Evolutionary conservation across 2,797 vertebrate genomes (phyloP), one percentile per base, ranked within the genome.

Genomic region (Anguilla pacifica): DNA sequence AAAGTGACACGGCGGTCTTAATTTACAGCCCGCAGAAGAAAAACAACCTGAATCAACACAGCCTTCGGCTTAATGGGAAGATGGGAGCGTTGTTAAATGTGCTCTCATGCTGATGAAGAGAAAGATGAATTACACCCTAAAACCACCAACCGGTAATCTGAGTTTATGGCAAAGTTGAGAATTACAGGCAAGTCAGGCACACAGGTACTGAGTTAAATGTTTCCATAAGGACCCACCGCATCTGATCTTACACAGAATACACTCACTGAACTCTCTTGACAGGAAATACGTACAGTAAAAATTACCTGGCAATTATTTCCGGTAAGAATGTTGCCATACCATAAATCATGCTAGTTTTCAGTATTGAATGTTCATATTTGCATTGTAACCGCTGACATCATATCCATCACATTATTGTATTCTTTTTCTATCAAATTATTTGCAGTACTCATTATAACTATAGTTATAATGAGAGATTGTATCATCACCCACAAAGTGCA

Each of bases 31-130:
- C 28, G 25, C 0, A 3, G 25, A 59, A 39, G 83, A 61, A 84
- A 84, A 39, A 61, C 61, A 22, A 84, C 57, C 55, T 84, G 83
- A 84, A 84, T 61, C 57, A 84, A 59, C 53, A 59, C 35, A 22
- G 53, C 31, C 55, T 43, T 22, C 6, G 83, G 83, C 57, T n/a
- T 25, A 84, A 39, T 22, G 17, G 31, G 43, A 2, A 28, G 79
- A 84, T 84, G 51, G 25, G 46, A 28, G 25, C n/a, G 11, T 31
- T 39, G 28, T 84, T 57, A 84, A 81, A 35, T 84, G 46, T 39
- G 4, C n/a, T 31, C n/a, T 3, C 46, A 19, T n/a, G 49, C 51
- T 31, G 28, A 57, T 6, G 51, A 57, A 70, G 53, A 84, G 6
- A 59, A 35, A 31, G 53, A 84, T 84, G n/a, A 28, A 84, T 59